Conservation (phyloP, 2,888 invertebrate genomes). For the Empis livida region DNA sequence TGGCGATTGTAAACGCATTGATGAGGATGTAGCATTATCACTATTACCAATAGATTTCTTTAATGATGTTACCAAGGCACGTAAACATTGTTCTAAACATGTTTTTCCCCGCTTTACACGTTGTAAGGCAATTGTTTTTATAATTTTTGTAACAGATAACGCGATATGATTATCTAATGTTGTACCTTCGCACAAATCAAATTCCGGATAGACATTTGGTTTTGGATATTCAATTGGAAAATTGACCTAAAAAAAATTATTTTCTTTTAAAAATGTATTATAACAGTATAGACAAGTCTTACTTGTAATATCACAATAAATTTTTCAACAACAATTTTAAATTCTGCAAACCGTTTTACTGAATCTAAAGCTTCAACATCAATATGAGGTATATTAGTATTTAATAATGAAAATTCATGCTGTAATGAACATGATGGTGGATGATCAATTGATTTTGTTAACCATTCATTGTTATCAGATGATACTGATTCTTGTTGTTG, state of each 20-base stretch:
- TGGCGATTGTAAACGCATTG: slow-evolving; percentile 32
- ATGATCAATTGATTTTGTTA: slow-evolving; percentile 28
- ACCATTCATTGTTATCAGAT: slow-evolving; percentile 30
- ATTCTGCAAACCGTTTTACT: slow-evolving; percentile 40
- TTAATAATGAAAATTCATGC: slow-evolving; percentile 63
- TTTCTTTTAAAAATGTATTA: not conserved
- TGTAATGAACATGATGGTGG: slow-evolving; percentile 40
- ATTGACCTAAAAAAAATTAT: slow-evolving; percentile 40
- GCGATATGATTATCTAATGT: slow-evolving; percentile 58
- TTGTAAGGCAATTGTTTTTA: slow-evolving; percentile 68
- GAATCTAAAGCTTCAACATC: slow-evolving; percentile 42
- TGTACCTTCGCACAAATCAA: slow-evolving; percentile 53
- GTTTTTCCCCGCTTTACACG: slow-evolving; percentile 74
- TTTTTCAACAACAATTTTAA: slow-evolving; percentile 30
- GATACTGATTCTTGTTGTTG: slow-evolving; percentile 31
- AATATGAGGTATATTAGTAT: slow-evolving; percentile 61
- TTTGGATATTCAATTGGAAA: slow-evolving; percentile 66
- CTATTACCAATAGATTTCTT: slow-evolving; percentile 33
- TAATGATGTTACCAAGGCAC: slow-evolving; percentile 53
- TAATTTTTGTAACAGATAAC: slow-evolving; percentile 61
- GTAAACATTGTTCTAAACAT: slow-evolving; percentile 76
- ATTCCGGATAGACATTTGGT: slow-evolving; percentile 48
- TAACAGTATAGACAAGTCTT: not conserved
- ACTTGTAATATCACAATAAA: slow-evolving; percentile 41
- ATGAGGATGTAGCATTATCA: slow-evolving; percentile 23